Evolutionary conservation across 1,140 invertebrate genomes (phyloP).

Genomic region (Temnothorax longispinosus): DNA sequence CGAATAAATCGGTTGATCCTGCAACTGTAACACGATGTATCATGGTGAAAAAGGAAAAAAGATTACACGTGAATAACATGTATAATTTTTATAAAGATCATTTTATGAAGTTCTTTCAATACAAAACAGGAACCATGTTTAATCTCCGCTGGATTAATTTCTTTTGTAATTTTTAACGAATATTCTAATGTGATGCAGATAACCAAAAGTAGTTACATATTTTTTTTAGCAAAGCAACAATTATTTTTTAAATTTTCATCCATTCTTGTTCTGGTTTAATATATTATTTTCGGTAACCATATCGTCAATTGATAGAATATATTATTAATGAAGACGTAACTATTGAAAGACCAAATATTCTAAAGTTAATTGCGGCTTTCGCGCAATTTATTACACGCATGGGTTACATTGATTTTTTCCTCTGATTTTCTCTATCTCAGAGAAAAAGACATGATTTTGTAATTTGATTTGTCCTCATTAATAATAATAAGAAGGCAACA

Average conservation of each 20-base stretch:
- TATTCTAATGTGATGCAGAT: background rate
- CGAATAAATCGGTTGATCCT: slow-evolving; percentile 54
- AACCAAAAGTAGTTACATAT: background rate
- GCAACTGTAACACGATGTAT: background rate
- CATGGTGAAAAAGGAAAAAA: background rate
- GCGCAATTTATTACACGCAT: background rate
- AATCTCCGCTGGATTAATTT: background rate
- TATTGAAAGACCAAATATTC: slow-evolving; percentile 9
- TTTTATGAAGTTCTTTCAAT: background rate
- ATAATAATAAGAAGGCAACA: background rate
- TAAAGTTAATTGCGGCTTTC: background rate
- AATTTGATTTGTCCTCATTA: background rate
- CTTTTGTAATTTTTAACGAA: background rate
- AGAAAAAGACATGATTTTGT: background rate
- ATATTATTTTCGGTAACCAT: background rate
- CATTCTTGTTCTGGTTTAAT: background rate
- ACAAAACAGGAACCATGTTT: background rate
- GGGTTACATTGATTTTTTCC: background rate
- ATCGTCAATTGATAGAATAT: background rate
- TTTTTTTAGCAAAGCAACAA: background rate
- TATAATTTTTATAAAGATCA: slow-evolving; percentile 5
- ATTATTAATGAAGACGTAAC: background rate
- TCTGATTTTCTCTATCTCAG: background rate
- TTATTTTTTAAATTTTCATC: background rate
- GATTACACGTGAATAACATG: background rate